phyloP scores from a whole-genome alignment of 2,797 vertebrate genomes.

The Sebastes matsubarae region DNA sequence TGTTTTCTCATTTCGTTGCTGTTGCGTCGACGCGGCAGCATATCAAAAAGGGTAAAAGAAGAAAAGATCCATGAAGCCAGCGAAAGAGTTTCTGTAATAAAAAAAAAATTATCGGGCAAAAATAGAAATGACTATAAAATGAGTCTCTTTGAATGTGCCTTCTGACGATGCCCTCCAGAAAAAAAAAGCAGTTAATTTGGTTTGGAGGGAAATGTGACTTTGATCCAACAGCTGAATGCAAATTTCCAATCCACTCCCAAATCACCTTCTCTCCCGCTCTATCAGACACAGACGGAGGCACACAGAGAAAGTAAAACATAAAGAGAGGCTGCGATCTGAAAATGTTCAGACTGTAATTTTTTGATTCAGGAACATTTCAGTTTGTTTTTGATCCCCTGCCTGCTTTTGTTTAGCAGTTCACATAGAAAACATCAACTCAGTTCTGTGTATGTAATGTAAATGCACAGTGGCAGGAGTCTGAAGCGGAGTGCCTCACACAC shows the following conservation, averaged over 20 bases:
- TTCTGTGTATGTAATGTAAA: slow-evolving; percentile 8
- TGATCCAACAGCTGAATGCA: slow-evolving; percentile 76
- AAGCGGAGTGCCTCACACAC: not conserved
- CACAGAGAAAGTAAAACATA: slow-evolving; percentile 3
- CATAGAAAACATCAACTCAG: slow-evolving; percentile 15
- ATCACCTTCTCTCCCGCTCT: slow-evolving; percentile 38
- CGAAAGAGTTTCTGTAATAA: slow-evolving; percentile 57
- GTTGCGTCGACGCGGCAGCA: slow-evolving; percentile 52
- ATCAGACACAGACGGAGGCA: slow-evolving; percentile 29
- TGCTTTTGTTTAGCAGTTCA: slow-evolving; percentile 20
- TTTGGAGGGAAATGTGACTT: slow-evolving; percentile 72
- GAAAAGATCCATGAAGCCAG: slow-evolving; percentile 33
- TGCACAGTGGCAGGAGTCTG: not conserved
- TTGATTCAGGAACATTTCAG: slow-evolving; percentile 37
- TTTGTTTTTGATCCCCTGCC: slow-evolving; percentile 38
- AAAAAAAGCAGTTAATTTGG: slow-evolving; percentile 60
- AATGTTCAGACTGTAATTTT: slow-evolving; percentile 34
- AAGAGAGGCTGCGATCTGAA: slow-evolving; percentile 10
- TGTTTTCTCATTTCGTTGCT: slow-evolving; percentile 67
- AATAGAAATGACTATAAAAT: slow-evolving; percentile 70
- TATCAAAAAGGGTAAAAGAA: slow-evolving; percentile 64
- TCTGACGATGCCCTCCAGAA: slow-evolving; percentile 29
- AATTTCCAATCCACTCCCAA: slow-evolving; percentile 60
- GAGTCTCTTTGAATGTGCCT: slow-evolving; percentile 53
- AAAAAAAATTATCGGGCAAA: slow-evolving; percentile 47